phyloP scores from a whole-genome alignment of 2,888 invertebrate genomes.

The Argyresthia albistria region DNA sequence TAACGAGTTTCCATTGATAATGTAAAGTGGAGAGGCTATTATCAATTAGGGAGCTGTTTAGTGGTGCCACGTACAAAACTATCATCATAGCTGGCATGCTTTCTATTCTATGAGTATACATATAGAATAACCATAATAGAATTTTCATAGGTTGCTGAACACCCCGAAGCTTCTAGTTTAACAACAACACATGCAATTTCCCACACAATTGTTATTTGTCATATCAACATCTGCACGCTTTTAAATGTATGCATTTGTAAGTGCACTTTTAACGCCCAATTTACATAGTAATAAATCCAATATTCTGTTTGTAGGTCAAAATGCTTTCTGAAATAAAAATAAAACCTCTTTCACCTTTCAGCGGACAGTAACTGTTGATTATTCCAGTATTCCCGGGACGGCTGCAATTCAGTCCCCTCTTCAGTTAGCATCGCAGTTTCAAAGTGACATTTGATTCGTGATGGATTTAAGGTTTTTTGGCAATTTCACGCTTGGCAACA shows the following conservation, averaged over 20 bases:
- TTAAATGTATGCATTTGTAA: no score
- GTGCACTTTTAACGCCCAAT: no score
- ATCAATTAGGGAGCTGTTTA: not conserved
- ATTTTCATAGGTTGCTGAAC: no score
- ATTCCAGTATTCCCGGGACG: conserved; percentile 57
- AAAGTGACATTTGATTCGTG: conserved; percentile 69
- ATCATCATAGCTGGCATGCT: conserved; percentile 42
- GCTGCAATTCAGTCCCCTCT: conserved; percentile 49
- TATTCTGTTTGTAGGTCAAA: no score
- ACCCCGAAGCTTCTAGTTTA: no score
- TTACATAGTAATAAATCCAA: no score
- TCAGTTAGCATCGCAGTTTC: conserved; percentile 65
- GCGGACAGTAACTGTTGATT: conserved; percentile 42
- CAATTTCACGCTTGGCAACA: conserved; percentile 54
- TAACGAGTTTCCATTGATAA: conserved; percentile 55
- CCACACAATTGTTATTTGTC: no score
- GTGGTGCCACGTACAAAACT: conserved; percentile 5
- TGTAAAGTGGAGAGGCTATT: conserved; percentile 19
- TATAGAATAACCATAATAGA: no score
- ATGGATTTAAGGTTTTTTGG: conserved; percentile 59
- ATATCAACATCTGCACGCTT: conserved; percentile 2
- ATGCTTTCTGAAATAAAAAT: no score
- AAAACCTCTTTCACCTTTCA: no score
- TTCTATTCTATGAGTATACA: no score
- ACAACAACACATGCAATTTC: no score